Evolutionary conservation across 2,113 vertebrate genomes (phyloP).

Genomic region (Nannobrachium achirus): DNA sequence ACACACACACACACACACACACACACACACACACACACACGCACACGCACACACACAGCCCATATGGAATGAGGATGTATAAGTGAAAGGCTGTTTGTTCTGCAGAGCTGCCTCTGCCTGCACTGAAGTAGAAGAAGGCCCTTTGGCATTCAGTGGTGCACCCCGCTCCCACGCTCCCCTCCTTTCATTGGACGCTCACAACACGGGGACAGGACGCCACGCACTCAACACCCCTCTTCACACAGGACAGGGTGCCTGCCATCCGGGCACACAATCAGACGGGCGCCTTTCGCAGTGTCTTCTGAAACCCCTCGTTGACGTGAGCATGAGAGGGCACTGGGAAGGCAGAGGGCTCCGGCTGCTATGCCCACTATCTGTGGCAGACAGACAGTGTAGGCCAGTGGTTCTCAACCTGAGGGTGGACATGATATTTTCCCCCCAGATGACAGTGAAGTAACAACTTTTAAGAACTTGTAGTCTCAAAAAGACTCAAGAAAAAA

Average conservation of each 20-base stretch:
- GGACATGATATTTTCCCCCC: too few species aligned
- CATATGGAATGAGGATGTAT: constrained; percentile 5
- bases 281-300: too few species aligned
- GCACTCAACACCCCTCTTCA: constrained; percentile 20
- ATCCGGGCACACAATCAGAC: too few species aligned
- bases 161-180: constrained; percentile 34
- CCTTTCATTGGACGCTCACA: constrained; percentile 20
- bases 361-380: too few species aligned
- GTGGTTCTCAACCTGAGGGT: too few species aligned
- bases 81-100: constrained; percentile 42
- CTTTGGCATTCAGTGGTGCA: constrained; percentile 35
- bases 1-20: constrained; percentile 1
- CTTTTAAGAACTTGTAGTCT: too few species aligned
- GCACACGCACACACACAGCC: not conserved
- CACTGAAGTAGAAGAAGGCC: not conserved
- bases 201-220: constrained; percentile 12
- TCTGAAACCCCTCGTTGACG: too few species aligned
- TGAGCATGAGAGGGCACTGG: too few species aligned
- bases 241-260: not conserved
- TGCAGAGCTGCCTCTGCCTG: not conserved
- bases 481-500: too few species aligned
- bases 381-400: too few species aligned
- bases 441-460: too few species aligned
- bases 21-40: not conserved
- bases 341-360: too few species aligned